Percentiles rank a stretch among this genome's conserved stretches.
Evolutionary conservation across 2,113 vertebrate species (phyloP).

Genomic region (Trichechus manatus): DNA sequence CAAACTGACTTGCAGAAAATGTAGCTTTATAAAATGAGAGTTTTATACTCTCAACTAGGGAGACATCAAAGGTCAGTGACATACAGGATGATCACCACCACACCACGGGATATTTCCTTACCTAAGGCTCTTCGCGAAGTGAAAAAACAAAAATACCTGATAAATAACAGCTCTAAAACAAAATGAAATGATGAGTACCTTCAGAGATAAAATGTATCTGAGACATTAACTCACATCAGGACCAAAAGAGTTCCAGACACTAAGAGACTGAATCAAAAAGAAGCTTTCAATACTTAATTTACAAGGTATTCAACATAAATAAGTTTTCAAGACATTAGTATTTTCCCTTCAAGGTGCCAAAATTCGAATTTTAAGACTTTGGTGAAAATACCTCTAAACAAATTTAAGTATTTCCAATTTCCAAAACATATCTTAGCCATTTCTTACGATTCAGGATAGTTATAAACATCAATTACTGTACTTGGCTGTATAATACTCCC

Average conservation of each 20-base stretch:
- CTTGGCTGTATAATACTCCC: background rate
- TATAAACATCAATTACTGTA: background rate
- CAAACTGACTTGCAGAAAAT: slow-evolving; percentile 55
- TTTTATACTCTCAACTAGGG: slow-evolving; percentile 22
- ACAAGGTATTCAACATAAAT: background rate
- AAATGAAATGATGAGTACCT: background rate
- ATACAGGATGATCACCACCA: background rate
- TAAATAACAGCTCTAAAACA: slow-evolving; percentile 44
- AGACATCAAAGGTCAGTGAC: background rate
- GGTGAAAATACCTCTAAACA: slow-evolving; percentile 39
- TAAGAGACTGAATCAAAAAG: slow-evolving; percentile 26
- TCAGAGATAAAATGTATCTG: slow-evolving; percentile 8
- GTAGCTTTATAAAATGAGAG: background rate
- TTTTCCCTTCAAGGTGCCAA: background rate
- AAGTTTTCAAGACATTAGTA: background rate
- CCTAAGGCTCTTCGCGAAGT: background rate
- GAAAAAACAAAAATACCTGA: slow-evolving; percentile 20
- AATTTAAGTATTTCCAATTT: slow-evolving; percentile 40
- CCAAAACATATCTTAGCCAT: background rate
- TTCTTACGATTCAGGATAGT: slow-evolving; percentile 20
- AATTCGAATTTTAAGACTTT: slow-evolving; percentile 41
- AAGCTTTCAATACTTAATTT: slow-evolving; percentile 14
- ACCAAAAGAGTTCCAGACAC: background rate
- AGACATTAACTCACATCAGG: background rate
- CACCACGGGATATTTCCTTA: background rate